A percentile compares a stretch with the other conserved stretches of the same genome.
These are phyloP conservation scores for Heteromurus nitidus DNA, from an alignment of 2,888 invertebrate species.

Conservation along the genomic window DNA sequence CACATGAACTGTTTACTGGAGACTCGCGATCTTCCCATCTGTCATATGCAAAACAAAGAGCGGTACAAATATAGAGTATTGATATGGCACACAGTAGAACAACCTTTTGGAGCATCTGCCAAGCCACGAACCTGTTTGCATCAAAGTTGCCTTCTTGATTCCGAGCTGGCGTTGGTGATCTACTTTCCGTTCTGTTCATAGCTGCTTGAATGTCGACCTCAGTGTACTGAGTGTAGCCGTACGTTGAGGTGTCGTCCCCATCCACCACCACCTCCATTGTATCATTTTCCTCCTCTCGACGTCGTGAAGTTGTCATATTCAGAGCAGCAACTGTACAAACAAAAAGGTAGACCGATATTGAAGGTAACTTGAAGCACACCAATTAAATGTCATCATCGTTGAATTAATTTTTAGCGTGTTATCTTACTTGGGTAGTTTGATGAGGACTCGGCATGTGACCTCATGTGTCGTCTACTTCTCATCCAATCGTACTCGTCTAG, in stretches of 20 bases:
- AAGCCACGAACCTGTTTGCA: constrained; percentile 28
- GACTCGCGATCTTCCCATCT: constrained; percentile 66
- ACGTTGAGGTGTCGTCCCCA: constrained; percentile 88
- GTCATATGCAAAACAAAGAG: neutral
- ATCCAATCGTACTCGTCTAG: constrained; percentile 95
- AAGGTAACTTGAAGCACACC: neutral
- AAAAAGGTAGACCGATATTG: too few relatives aligned
- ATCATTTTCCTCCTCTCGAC: constrained; percentile 80
- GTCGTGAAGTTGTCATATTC: constrained; percentile 76
- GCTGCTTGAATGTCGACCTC: constrained; percentile 82
- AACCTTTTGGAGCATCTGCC: neutral
- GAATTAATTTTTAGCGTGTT: neutral
- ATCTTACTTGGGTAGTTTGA: constrained; percentile 71
- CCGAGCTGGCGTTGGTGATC: constrained; percentile 75
- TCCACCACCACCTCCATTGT: constrained; percentile 88
- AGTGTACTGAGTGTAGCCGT: constrained; percentile 91
- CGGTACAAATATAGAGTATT: neutral
- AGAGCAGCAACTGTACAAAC: constrained; percentile 75
- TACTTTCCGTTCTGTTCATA: constrained; percentile 79
- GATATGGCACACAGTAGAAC: neutral
- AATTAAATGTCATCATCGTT: neutral
- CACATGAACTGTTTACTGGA: constrained; percentile 63
- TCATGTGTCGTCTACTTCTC: constrained; percentile 83
- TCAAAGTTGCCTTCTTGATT: constrained; percentile 65
- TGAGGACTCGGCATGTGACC: constrained; percentile 73